Evolutionary conservation across 2,797 vertebrate genomes (phyloP).

Genomic region (Clamator glandarius): DNA sequence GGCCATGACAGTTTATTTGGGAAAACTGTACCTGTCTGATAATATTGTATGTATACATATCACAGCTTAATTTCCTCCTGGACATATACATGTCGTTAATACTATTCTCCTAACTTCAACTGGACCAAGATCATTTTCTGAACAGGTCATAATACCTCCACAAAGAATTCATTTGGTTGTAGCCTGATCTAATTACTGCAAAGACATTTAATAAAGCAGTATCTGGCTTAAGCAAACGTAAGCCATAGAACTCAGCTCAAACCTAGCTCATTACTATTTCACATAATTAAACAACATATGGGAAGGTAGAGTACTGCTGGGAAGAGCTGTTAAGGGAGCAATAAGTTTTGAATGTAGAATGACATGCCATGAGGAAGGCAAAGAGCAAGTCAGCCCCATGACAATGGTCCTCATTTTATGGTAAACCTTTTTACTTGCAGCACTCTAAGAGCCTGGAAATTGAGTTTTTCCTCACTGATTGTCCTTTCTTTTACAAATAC

Average conservation of each 20-base stretch:
- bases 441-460: not conserved
- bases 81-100: constrained; percentile 55
- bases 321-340: not conserved
- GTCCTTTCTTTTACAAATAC: constrained; percentile 12
- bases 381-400: not conserved
- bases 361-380: not conserved
- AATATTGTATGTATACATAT: constrained; percentile 47
- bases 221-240: constrained; percentile 45
- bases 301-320: not conserved
- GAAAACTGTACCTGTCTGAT: constrained; percentile 71
- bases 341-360: not conserved
- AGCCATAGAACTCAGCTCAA: constrained; percentile 27
- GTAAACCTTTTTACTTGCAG: not conserved
- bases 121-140: constrained; percentile 50
- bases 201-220: constrained; percentile 18
- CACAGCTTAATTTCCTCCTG: constrained; percentile 67
- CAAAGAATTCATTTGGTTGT: not conserved
- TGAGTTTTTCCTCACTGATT: not conserved
- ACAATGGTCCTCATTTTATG: constrained; percentile 29
- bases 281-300: not conserved
- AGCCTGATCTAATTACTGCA: constrained; percentile 16
- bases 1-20: constrained; percentile 75
- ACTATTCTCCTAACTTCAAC: constrained; percentile 36
- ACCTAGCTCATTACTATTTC: not conserved
- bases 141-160: not conserved